phyloP scores from a whole-genome alignment of 2,113 vertebrate species.

The Colaptes auratus region DNA sequence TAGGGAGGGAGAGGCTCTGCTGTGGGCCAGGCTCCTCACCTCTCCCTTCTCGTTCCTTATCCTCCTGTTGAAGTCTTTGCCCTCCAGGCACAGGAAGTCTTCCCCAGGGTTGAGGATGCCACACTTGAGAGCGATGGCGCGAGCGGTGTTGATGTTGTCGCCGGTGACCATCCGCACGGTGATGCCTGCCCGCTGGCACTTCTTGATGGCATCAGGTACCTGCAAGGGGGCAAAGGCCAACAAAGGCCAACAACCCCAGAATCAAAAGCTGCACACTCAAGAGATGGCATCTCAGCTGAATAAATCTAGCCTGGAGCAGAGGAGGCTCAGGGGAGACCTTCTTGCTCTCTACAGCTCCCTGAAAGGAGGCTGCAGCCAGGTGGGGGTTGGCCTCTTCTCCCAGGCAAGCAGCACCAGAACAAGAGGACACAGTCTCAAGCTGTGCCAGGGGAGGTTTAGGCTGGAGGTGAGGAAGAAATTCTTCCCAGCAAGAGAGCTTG shows the following conservation, averaged over 20 bases:
- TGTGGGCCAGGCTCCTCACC: conserved; percentile 69
- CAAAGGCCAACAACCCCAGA: background rate
- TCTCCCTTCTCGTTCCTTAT: conserved; percentile 99
- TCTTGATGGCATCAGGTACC: conserved; percentile 97
- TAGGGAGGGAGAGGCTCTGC: background rate
- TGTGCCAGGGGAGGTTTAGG: too few relatives aligned
- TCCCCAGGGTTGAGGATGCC: conserved; percentile 94
- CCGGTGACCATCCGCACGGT: conserved; percentile 99
- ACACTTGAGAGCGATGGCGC: conserved; percentile 95
- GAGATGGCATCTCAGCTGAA: background rate
- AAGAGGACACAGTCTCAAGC: too few relatives aligned
- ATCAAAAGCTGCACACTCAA: background rate
- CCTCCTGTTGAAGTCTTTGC: conserved; percentile 97
- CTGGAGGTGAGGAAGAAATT: too few relatives aligned
- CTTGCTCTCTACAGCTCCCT: too few relatives aligned
- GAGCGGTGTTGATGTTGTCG: conserved; percentile 98
- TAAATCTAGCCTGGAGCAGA: too few relatives aligned
- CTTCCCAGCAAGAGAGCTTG: too few relatives aligned
- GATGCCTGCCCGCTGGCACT: conserved; percentile 96
- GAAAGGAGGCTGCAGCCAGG: too few relatives aligned
- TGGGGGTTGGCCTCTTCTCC: too few relatives aligned
- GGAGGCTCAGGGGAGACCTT: too few relatives aligned
- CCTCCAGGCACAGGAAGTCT: conserved; percentile 95
- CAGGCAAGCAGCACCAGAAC: too few relatives aligned
- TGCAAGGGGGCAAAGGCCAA: conserved; percentile 9